Base-by-base conservation (phyloP, 1,140 invertebrate genomes). In the Polypedilum pembai region DNA sequence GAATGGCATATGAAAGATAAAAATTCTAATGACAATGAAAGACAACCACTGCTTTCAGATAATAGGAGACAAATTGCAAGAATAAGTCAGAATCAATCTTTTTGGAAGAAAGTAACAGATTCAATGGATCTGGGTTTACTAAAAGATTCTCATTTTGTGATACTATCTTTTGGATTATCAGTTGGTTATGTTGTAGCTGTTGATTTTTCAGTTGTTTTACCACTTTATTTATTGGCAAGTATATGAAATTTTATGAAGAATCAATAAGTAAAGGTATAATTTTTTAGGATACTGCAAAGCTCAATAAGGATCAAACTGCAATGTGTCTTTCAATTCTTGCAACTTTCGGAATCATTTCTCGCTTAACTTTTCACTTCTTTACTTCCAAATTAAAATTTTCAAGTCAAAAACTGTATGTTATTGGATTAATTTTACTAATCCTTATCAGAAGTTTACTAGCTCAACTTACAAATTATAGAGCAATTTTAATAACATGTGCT, bases 131-230 rank as follows among this genome's bases (percentile, higher is more conserved):
- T 90, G 72, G 86, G 89, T 66, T 79, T 91, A 56, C 78, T 91
- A 3, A 84, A 84, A 77, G 85, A 88, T 79, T 74, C 79, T 0
- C 82, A 84, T 0, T 91, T 90, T 76, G 79, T 89, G 21, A 90
- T 89, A 78, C 86, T 91, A 1, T 84, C 87, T 72, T 80, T 89
- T 45, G 89, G 89, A 24, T 85, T 88, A 74, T 85, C 86, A 1
- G 77, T 90, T 7, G 87, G 85, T 65, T 89, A 89, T 75, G 88
- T 88, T 7, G 86, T 88, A 0, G 87, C 89, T 74, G 85, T 88
- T 18, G 89, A 89, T 78, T 91, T 90, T 77, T 89, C 88, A 75
- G 85, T 91, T 81, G 82, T 91, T 73, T 89, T 85, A 74, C 89
- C 90, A 12, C 86, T 88, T 74, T 90, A 90, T 76, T 78, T 90